Base-by-base conservation (phyloP, 2,113 vertebrate genomes). In the Phylloscopus trochilus region DNA sequence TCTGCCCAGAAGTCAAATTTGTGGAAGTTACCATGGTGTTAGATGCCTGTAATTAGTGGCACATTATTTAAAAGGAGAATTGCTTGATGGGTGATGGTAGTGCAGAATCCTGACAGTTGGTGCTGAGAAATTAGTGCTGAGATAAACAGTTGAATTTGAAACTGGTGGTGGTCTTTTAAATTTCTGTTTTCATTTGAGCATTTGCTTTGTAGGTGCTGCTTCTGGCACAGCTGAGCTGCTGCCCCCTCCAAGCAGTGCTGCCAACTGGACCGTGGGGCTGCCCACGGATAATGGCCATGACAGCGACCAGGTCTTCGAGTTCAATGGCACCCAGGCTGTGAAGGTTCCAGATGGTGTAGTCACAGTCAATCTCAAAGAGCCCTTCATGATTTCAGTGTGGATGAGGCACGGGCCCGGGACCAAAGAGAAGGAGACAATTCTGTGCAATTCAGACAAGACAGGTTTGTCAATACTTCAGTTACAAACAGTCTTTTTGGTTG, bases 301-400 rank as follows among this genome's bases (percentile, higher is more conserved):
- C 98, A 99, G 99, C 1, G 99, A 99, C 98, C 99, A 99, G 90
- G 99, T 99, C 94, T 99, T 99, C 67, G 99, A 99, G 96, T 99
- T 99, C 64, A 99, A 99, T 1, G 99, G 99, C 96, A 99, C 99
- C 0, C 99, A 99, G 93, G 99, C 99, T 3, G 98, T 99, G 77
- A 98, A 97, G 96, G 94, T 99, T 62, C 99, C 99, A 0, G 98
- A 99, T 0, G 98, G 98, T 1, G 35, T 99, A 28, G 98, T 99
- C 77, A 98, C 97, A 14, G 95, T 98, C 95, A 98, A 91, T 92
- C 97, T 99, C 9, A 98, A 98, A 88, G 99, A 99, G 80, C 99
- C 99, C 17, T 99, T 99, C 86, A 98, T 98, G 49, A 97, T 99
- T 62, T 99, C 99, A 0, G 98, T 99, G 23, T 99, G 99, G 99